Evolutionary conservation across 2,888 invertebrate species (phyloP).

Genomic region (Diarsia rubi): DNA sequence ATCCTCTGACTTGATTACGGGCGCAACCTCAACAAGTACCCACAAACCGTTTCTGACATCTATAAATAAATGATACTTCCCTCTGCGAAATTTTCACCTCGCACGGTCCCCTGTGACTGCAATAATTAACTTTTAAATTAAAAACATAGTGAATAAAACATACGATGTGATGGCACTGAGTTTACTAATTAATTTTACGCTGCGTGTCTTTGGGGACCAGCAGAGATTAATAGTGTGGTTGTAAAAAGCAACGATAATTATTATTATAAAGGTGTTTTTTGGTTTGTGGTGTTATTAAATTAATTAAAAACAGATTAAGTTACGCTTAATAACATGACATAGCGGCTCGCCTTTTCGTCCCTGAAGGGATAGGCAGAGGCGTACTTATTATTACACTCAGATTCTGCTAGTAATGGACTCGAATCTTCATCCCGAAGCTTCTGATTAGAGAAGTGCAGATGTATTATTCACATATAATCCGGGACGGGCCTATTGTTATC

Average conservation of each 20-base stretch:
- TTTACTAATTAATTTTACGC: conserved; percentile 59
- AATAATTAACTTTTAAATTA: conserved; percentile 72
- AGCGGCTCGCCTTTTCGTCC: not conserved
- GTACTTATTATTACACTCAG: not conserved
- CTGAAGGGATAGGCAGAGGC: not conserved
- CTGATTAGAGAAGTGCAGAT: too few relatives aligned
- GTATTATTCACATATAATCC: not conserved
- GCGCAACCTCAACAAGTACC: not conserved
- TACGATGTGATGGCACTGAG: conserved; percentile 43
- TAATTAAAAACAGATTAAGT: not conserved
- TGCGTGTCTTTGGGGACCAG: conserved; percentile 23
- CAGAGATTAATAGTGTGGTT: conserved; percentile 56
- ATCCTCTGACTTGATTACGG: not conserved
- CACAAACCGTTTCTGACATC: conserved; percentile 19
- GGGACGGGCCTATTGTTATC: not conserved
- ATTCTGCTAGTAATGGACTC: not conserved
- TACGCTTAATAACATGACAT: not conserved
- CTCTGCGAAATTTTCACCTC: conserved; percentile 41
- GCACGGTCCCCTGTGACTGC: conserved; percentile 36
- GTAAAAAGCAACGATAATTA: conserved; percentile 36
- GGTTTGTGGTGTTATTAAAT: conserved; percentile 3
- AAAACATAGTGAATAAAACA: conserved; percentile 69
- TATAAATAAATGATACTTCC: conserved; percentile 49
- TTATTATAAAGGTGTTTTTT: conserved; percentile 24
- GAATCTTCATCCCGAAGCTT: not conserved